Evolutionary conservation across 2,113 vertebrate genomes (phyloP).

Genomic region (Petroica traversi): DNA sequence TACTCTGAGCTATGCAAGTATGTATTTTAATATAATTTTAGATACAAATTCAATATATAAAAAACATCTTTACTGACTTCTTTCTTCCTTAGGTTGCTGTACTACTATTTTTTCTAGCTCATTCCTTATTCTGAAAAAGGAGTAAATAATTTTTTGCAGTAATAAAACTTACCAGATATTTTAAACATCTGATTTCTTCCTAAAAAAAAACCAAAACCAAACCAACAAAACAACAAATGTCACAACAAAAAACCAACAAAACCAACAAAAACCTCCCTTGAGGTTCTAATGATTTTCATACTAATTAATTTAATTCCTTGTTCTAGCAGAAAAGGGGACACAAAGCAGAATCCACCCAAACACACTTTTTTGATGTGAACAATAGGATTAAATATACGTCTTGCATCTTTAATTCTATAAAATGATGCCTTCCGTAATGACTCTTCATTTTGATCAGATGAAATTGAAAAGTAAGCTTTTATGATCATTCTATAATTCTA

Average conservation of each 20-base stretch:
- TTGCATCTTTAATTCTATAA: neutral
- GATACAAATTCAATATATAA: neutral
- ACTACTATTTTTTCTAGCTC: neutral
- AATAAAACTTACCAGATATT: neutral
- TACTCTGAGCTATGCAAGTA: neutral
- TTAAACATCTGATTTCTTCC: neutral
- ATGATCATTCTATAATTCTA: neutral
- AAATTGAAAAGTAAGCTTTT: neutral
- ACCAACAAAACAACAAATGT: neutral
- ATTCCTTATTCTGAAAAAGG: neutral
- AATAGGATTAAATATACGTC: neutral
- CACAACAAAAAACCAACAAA: neutral
- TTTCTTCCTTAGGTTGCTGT: neutral
- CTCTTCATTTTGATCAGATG: neutral
- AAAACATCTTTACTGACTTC: neutral
- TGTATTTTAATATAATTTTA: neutral
- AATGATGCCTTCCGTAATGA: neutral
- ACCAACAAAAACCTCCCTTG: neutral
- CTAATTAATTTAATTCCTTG: neutral
- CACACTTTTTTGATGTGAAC: neutral
- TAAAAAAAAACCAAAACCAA: neutral
- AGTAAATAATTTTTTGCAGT: neutral
- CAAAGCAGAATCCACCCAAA: fast-evolving
- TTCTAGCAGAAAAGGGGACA: neutral
- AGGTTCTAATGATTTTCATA: neutral